Conservation (phyloP, 2,888 invertebrate genomes). For the Tetranychus piercei region DNA sequence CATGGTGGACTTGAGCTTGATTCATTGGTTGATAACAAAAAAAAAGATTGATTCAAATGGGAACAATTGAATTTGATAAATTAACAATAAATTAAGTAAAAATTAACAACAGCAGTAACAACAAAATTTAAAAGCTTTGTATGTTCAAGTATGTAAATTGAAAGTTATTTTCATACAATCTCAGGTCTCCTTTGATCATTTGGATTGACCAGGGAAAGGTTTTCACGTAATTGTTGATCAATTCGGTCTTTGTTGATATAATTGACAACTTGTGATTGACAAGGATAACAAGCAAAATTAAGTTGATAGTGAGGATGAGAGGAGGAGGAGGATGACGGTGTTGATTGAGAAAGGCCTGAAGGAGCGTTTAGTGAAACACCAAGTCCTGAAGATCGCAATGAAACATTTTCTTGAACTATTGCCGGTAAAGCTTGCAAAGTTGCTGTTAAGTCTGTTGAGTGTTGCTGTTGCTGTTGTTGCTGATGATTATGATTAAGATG, state of each 20-base stretch:
- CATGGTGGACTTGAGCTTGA: no score
- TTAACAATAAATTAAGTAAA: background rate
- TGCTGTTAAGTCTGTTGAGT: background rate
- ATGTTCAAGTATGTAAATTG: no score
- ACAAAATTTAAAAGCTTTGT: background rate
- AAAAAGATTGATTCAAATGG: no score
- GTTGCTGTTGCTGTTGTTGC: background rate
- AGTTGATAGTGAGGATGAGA: background rate
- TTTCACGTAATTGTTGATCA: conserved; percentile 1
- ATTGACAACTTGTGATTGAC: background rate
- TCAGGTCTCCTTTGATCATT: background rate
- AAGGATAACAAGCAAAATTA: background rate
- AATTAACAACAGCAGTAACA: background rate
- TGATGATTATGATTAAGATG: background rate
- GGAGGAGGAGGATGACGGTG: background rate
- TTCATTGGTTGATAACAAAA: no score
- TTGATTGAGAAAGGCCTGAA: background rate
- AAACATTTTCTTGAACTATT: background rate
- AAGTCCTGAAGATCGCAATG: background rate
- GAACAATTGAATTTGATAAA: no score
- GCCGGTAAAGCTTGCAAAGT: background rate
- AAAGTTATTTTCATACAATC: background rate
- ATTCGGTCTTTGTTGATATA: background rate
- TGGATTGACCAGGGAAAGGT: background rate
- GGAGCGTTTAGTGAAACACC: background rate